Base-by-base conservation (phyloP, 2,888 invertebrate species). In the Cerceris ruficornis region DNA sequence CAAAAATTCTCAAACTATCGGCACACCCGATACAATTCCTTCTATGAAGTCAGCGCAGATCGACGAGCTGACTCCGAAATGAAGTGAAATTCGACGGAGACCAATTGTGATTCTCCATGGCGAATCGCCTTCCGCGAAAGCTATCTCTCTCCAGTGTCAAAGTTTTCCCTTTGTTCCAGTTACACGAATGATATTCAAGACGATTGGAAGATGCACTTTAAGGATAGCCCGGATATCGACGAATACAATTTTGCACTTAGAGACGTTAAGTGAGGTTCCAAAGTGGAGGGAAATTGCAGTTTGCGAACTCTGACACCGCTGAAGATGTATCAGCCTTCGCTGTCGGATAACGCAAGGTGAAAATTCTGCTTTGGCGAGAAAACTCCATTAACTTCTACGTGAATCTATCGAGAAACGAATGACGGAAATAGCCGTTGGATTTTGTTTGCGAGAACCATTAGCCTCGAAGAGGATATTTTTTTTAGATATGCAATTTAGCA, bases 61-160 rank as follows among this genome's bases (percentile, higher is more conserved):
- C 42, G 75, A 62, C 39, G 85, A 57, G 69, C 70, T 83, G 87
- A 83, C 81, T 86, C 72, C 80, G 73, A 81, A 87, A 86, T 77
- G 84, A 87, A 80, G 86, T 87, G 86, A 86, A 86, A 86, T 84
- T 81, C 77, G 70, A 39, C 59, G 65, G 17, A 72, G 64, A 66
- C 58, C 77, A 60, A 86, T 87, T 84, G 81, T 58, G 62, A 86
- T 86, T 87, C 86, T 17, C 54, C 57, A 42, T 69, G 58, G 74
- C 55, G 60, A 55, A 57, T 69, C 42, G 82, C 61, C 62, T 60
- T 59, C 55, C 68, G 77, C 69, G 70, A 77, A 75, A 77, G 77
- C 62, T 50, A 14, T 70, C 67, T 69, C 54, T 70, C 69, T 69
- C 54, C 49, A 42, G 58, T 69, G 70, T 61, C 72, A 42, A 72